These are phyloP conservation scores for Henicopernis longicauda DNA, from an alignment of 2,113 vertebrate species.

Conservation along the genomic window DNA sequence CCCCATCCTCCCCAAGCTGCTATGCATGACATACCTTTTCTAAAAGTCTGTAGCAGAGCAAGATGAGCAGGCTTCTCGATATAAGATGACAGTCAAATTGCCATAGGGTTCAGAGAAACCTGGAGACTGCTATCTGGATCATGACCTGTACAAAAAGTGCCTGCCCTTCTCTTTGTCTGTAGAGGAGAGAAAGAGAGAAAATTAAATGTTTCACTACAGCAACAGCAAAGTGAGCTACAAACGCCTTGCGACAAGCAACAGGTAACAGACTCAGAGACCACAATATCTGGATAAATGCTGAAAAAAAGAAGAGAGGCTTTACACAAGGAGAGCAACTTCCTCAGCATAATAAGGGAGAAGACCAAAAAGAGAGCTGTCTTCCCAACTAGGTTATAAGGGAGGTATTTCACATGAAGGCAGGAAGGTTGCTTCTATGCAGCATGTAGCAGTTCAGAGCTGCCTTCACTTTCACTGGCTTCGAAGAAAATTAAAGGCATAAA, in stretches of 20 bases:
- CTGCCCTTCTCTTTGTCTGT: neutral
- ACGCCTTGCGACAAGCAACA: neutral
- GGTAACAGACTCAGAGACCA: neutral
- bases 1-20: neutral
- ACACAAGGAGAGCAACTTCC: neutral
- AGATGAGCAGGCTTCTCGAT: neutral
- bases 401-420: neutral
- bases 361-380: neutral
- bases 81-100: neutral
- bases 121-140: neutral
- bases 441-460: fast-evolving
- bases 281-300: neutral
- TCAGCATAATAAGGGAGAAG: neutral
- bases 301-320: neutral
- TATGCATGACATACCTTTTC: neutral
- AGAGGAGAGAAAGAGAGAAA: neutral
- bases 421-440: neutral
- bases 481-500: neutral
- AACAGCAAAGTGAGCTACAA: neutral
- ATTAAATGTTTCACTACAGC: neutral
- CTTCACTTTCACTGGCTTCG: neutral
- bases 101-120: neutral
- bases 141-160: neutral
- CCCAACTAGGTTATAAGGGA: neutral
- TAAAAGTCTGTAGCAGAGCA: neutral